These are phyloP conservation scores for Chloroceryle amazona DNA, from an alignment of 2,797 vertebrate genomes.

Conservation along the genomic window DNA sequence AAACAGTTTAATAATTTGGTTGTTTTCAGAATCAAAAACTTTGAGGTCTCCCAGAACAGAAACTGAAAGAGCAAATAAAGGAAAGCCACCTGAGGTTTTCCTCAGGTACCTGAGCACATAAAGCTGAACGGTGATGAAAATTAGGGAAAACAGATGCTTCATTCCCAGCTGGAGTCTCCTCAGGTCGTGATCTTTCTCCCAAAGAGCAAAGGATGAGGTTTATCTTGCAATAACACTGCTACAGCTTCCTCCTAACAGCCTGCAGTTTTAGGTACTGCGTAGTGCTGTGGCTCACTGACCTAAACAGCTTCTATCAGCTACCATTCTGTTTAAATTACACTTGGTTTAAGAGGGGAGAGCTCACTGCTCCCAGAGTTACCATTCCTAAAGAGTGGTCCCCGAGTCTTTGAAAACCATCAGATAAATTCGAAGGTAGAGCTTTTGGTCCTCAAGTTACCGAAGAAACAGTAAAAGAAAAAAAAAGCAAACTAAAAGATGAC, in stretches of 20 bases:
- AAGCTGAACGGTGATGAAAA: background rate
- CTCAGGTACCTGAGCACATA: background rate
- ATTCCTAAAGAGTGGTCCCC: background rate
- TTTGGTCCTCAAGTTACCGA: background rate
- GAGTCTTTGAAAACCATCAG: background rate
- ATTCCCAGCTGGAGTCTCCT: background rate
- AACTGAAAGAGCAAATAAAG: background rate
- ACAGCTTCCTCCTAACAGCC: background rate
- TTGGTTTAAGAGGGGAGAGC: background rate
- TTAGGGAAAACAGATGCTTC: background rate
- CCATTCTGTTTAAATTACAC: background rate
- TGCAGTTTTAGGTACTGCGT: background rate
- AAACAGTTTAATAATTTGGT: background rate
- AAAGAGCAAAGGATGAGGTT: background rate
- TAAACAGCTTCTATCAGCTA: background rate
- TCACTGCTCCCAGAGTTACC: background rate
- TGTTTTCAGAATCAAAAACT: background rate
- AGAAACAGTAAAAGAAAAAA: background rate
- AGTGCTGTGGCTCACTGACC: background rate
- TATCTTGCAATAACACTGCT: background rate
- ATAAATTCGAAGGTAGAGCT: background rate
- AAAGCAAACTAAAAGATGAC: background rate
- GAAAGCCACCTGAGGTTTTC: background rate
- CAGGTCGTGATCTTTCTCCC: background rate
- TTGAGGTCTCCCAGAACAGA: background rate